These are phyloP conservation scores for Phalanger gymnotis DNA, from an alignment of 2,797 vertebrate genomes.

Conservation along the genomic window DNA sequence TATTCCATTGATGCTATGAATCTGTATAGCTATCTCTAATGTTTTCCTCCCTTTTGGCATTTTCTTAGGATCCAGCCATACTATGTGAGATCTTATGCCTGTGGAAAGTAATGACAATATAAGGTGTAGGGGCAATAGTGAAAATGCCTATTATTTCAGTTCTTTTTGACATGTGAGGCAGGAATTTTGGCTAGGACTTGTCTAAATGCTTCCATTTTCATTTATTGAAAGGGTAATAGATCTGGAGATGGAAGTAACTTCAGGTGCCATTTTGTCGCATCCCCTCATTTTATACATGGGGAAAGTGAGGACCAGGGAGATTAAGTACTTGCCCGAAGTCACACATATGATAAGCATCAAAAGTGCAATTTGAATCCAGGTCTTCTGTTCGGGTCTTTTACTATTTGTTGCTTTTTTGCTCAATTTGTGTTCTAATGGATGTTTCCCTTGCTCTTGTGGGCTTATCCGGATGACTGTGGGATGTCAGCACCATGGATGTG, in stretches of 20 bases:
- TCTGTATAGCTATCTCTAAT: slow-evolving; percentile 25
- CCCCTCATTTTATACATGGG: neutral
- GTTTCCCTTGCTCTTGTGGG: neutral
- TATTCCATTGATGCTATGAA: slow-evolving; percentile 19
- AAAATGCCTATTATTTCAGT: neutral
- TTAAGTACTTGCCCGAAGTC: neutral
- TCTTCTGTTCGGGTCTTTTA: neutral
- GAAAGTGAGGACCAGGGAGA: neutral
- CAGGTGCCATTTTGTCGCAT: neutral
- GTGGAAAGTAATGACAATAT: neutral
- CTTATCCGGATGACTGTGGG: neutral
- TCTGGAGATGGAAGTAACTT: neutral
- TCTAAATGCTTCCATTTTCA: neutral
- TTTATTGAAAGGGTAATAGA: neutral
- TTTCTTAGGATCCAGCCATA: neutral
- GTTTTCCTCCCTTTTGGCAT: neutral
- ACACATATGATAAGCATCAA: neutral
- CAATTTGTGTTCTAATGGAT: neutral
- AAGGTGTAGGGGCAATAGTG: neutral
- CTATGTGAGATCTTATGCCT: neutral
- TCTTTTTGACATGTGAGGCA: neutral
- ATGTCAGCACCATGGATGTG: neutral
- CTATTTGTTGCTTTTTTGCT: neutral
- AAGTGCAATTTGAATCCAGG: neutral
- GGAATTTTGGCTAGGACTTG: neutral